A percentile compares a stretch with the other conserved stretches of the same genome.
Evolutionary conservation across 2,888 invertebrate genomes (phyloP).

Genomic region (Homarus gammarus): DNA sequence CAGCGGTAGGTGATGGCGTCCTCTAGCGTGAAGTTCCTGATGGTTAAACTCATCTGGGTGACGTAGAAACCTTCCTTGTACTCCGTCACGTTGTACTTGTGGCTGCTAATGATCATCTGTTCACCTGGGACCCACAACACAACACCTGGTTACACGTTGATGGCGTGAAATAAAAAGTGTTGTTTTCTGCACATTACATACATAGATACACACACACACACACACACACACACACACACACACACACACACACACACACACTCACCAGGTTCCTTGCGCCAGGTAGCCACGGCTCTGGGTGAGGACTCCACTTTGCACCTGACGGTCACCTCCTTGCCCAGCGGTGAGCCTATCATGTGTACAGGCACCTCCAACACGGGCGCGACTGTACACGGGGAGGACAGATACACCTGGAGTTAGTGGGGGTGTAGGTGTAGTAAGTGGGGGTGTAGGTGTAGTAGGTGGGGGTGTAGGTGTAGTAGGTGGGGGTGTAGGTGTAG

Average conservation of each 20-base stretch:
- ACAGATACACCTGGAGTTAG: neutral
- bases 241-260: slow-evolving; percentile 5
- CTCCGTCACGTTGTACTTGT: slow-evolving; percentile 67
- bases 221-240: neutral
- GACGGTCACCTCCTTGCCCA: slow-evolving; percentile 68
- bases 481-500: neutral
- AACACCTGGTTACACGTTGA: too few relatives aligned
- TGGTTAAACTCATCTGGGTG: slow-evolving; percentile 66
- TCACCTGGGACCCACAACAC: too few relatives aligned
- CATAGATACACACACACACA: neutral
- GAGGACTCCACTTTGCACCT: slow-evolving; percentile 66
- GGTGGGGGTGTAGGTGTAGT: neutral
- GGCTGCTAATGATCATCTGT: slow-evolving; percentile 73
- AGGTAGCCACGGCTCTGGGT: slow-evolving; percentile 68
- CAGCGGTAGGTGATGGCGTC: slow-evolving; percentile 71
- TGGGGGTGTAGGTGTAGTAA: too few relatives aligned
- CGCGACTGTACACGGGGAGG: slow-evolving; percentile 50
- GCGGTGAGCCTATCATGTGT: slow-evolving; percentile 70
- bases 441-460: neutral
- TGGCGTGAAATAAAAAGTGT: too few relatives aligned
- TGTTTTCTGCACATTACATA: too few relatives aligned
- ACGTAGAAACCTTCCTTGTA: slow-evolving; percentile 66
- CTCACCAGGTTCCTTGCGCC: slow-evolving; percentile 68
- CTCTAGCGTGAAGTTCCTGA: slow-evolving; percentile 65
- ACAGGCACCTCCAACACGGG: slow-evolving; percentile 67